Evolutionary conservation across 2,113 vertebrate genomes (phyloP).

Genomic region (Epinephelus cyanopodus): DNA sequence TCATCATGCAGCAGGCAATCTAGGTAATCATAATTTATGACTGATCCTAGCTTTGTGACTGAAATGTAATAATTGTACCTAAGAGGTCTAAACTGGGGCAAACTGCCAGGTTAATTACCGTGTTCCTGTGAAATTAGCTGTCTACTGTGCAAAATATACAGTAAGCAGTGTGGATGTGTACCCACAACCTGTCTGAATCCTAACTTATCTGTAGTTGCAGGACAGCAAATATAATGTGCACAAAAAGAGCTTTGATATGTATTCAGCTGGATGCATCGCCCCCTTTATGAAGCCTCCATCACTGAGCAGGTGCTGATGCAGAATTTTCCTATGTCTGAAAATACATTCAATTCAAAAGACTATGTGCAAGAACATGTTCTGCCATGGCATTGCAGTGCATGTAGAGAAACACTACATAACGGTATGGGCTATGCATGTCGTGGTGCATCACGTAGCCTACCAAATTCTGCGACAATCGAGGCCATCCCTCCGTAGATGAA

Average conservation of each 20-base stretch:
- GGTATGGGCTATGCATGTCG: neutral
- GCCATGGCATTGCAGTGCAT: accelerated
- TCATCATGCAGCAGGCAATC: neutral
- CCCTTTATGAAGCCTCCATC: neutral
- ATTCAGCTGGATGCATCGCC: constrained; percentile 22
- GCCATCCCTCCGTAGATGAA: constrained; percentile 97
- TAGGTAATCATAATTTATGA: no score
- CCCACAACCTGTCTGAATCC: neutral
- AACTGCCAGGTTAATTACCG: neutral
- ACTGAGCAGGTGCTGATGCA: neutral
- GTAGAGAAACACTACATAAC: no score
- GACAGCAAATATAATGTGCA: neutral
- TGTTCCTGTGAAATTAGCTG: neutral
- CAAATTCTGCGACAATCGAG: constrained; percentile 96
- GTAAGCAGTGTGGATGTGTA: neutral
- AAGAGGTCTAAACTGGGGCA: neutral
- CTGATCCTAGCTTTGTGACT: neutral
- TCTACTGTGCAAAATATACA: neutral
- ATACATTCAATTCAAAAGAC: neutral
- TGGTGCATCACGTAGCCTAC: constrained; percentile 83
- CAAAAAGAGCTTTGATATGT: neutral
- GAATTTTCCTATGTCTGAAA: neutral
- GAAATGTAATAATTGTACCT: neutral
- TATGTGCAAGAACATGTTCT: neutral
- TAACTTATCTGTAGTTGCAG: neutral